phyloP scores from a whole-genome alignment of 1,140 invertebrate genomes.

The Ceratina japonica region DNA sequence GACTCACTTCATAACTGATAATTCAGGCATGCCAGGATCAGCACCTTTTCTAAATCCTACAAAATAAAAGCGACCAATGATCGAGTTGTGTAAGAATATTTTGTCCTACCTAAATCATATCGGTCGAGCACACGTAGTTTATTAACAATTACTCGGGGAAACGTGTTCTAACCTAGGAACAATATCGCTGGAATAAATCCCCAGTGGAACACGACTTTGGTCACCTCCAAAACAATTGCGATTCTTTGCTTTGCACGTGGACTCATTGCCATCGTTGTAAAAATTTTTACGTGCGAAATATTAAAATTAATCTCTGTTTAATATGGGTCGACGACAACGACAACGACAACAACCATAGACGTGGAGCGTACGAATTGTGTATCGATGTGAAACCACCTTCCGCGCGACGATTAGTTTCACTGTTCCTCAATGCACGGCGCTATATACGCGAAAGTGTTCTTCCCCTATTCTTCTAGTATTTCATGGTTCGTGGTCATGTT shows the following conservation, averaged over 20 bases:
- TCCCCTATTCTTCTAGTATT: too few relatives aligned
- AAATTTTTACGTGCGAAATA: not conserved
- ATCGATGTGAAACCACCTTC: too few relatives aligned
- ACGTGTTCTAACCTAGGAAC: slow-evolving; percentile 82
- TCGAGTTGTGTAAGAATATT: not conserved
- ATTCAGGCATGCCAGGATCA: slow-evolving; percentile 82
- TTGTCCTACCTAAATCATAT: not conserved
- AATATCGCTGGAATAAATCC: slow-evolving; percentile 85
- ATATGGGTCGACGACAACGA: too few relatives aligned
- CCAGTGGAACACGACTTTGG: slow-evolving; percentile 84
- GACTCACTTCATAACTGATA: slow-evolving; percentile 80
- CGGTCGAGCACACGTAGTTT: not conserved
- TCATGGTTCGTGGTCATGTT: slow-evolving; percentile 3
- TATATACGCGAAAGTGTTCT: too few relatives aligned
- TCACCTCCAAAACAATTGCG: slow-evolving; percentile 80
- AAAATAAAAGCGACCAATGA: slow-evolving; percentile 49
- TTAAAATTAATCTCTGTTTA: not conserved
- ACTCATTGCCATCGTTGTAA: slow-evolving; percentile 74
- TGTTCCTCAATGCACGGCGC: too few relatives aligned
- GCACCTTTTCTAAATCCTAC: slow-evolving; percentile 83
- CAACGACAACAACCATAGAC: too few relatives aligned
- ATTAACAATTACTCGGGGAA: not conserved
- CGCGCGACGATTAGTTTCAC: too few relatives aligned
- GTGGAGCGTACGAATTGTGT: too few relatives aligned
- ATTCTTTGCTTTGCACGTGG: slow-evolving; percentile 82